A percentile compares a stretch with the other conserved stretches of the same genome.
Evolutionary conservation across 2,113 vertebrate genomes (phyloP).

Genomic region (Chunga burmeisteri): DNA sequence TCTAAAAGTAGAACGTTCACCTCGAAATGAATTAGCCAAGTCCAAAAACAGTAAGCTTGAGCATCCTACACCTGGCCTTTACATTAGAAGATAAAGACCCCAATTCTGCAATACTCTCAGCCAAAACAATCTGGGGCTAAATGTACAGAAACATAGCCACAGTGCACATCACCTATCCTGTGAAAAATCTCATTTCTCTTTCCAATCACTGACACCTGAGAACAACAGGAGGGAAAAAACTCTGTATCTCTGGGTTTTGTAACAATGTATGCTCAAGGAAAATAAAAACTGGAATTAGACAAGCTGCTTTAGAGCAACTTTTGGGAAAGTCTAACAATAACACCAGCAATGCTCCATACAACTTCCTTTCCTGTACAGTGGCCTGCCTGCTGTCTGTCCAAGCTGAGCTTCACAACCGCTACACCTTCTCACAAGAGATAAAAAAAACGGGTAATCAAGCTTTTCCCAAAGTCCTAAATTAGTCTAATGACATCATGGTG

Average conservation of each 20-base stretch:
- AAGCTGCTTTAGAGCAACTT: neutral
- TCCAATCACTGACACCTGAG: neutral
- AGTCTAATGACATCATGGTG: neutral
- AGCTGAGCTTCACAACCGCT: neutral
- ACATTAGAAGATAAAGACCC: neutral
- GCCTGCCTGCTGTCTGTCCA: neutral
- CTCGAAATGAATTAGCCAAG: neutral
- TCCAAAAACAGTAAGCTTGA: neutral
- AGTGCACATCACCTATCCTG: neutral
- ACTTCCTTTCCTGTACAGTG: neutral
- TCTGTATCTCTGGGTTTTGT: neutral
- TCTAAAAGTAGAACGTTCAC: neutral
- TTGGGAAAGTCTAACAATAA: neutral
- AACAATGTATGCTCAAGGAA: neutral
- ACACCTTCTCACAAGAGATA: neutral
- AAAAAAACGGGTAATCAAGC: neutral
- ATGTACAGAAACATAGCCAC: neutral
- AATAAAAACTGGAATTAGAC: neutral
- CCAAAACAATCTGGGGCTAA: neutral
- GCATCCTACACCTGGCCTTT: neutral
- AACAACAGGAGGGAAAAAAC: neutral
- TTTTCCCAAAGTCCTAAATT: neutral
- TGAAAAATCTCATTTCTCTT: neutral
- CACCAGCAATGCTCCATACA: neutral
- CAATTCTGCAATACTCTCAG: neutral